phyloP scores from a whole-genome alignment of 2,888 invertebrate genomes.

The Ochlodes sylvanus region DNA sequence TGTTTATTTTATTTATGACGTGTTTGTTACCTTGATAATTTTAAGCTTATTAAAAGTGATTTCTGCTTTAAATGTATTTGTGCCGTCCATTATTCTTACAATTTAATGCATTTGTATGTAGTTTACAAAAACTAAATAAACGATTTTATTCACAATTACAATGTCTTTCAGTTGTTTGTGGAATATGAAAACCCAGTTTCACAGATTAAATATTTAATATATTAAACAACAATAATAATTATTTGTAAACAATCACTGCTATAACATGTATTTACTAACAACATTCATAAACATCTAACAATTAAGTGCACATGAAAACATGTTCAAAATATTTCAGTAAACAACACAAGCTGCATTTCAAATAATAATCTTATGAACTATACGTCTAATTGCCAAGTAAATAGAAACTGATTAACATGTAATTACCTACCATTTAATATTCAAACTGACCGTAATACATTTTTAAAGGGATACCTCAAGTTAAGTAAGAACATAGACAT shows the following conservation, averaged over 20 bases:
- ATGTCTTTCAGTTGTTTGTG: constrained; percentile 7
- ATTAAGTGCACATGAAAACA: constrained; percentile 14
- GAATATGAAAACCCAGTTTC: constrained; percentile 18
- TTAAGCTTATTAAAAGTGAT: constrained; percentile 8
- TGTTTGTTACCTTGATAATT: constrained; percentile 8
- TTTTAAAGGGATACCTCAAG: too few relatives aligned
- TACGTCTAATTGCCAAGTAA: too few relatives aligned
- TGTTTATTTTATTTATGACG: neutral
- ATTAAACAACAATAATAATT: constrained; percentile 33
- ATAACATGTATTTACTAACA: constrained; percentile 32
- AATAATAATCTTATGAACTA: neutral
- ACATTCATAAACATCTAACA: constrained; percentile 36
- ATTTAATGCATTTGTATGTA: neutral
- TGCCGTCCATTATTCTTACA: constrained; percentile 48
- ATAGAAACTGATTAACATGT: too few relatives aligned
- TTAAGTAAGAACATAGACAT: too few relatives aligned
- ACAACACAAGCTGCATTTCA: neutral
- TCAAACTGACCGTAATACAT: too few relatives aligned
- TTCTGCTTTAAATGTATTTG: constrained; percentile 41
- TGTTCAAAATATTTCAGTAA: neutral
- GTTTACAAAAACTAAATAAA: constrained; percentile 25
- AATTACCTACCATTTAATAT: too few relatives aligned
- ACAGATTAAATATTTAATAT: constrained; percentile 32
- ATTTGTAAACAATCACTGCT: constrained; percentile 27
- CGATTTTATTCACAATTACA: constrained; percentile 17